A percentile compares a stretch with the other conserved stretches of the same genome.
Conservation (phyloP, 2,797 vertebrate species). For the Acrossocheilus wenchowensis region DNA sequence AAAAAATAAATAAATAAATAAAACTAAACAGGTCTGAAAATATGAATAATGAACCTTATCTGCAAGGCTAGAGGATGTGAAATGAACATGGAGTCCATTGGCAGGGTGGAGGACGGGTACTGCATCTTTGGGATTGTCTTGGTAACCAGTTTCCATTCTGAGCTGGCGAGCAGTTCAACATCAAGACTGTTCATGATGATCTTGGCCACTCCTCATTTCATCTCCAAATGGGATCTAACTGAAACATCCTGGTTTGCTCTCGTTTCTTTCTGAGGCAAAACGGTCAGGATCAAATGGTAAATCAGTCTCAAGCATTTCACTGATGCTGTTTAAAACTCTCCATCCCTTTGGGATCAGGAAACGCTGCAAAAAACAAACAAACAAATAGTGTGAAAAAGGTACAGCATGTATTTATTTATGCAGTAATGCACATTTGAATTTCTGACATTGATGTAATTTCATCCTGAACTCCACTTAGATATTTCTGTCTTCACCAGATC, state of each 20-base stretch:
- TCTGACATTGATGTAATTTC: too few species aligned
- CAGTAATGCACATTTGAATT: too few species aligned
- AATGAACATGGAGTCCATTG: conserved; percentile 74
- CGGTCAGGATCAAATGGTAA: background rate
- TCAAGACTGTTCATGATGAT: background rate
- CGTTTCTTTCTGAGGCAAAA: background rate
- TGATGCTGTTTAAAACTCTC: conserved; percentile 95
- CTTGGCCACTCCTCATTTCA: background rate
- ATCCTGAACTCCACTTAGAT: too few species aligned
- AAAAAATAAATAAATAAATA: too few species aligned
- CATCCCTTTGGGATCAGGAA: conserved; percentile 95
- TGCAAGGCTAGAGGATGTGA: background rate
- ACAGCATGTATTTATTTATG: background rate
- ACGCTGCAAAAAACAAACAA: conserved; percentile 75
- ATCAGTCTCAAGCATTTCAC: background rate
- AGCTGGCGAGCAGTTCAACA: background rate
- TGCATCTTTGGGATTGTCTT: conserved; percentile 79
- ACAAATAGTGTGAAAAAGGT: conserved; percentile 38
- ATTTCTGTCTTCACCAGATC: background rate
- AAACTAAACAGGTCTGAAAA: background rate
- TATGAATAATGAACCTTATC: background rate
- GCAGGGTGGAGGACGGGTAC: conserved; percentile 89
- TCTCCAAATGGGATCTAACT: background rate
- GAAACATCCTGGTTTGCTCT: background rate
- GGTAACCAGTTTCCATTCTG: background rate